Percentiles rank a stretch among this genome's conserved stretches.
Evolutionary conservation across 2,113 vertebrate species (phyloP).

Genomic region (Corythornis vintsioides): DNA sequence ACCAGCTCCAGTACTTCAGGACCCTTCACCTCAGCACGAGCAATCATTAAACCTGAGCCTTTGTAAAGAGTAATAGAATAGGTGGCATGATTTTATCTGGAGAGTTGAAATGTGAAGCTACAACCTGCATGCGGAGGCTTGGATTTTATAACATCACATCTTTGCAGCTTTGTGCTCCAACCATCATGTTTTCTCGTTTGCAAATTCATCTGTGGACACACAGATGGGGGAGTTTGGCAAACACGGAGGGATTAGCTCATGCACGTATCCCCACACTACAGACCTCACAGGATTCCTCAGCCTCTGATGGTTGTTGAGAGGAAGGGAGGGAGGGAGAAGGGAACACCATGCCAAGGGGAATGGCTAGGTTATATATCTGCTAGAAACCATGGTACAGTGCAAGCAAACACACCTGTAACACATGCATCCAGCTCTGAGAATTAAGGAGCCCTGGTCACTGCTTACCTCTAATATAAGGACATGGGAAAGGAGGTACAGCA

Average conservation of each 20-base stretch:
- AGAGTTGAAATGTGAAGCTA: neutral
- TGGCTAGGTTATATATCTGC: neutral
- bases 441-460: neutral
- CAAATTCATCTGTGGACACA: neutral
- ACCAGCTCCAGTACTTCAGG: neutral
- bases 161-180: neutral
- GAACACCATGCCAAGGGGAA: neutral
- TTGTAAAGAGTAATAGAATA: neutral
- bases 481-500: neutral
- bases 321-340: neutral
- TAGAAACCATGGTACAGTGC: neutral
- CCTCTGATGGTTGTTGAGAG: neutral
- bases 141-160: neutral
- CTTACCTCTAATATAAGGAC: neutral
- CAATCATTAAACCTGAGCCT: slow-evolving; percentile 26
- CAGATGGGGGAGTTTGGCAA: neutral
- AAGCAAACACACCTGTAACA: neutral
- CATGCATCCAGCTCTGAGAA: accelerated
- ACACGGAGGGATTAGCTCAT: neutral
- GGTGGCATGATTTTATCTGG: neutral
- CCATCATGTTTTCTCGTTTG: neutral
- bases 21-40: neutral
- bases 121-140: neutral
- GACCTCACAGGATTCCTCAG: neutral
- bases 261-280: accelerated